These are phyloP conservation scores for Agrenia bidenticulata DNA, from an alignment of 2,888 invertebrate genomes.

Conservation along the genomic window DNA sequence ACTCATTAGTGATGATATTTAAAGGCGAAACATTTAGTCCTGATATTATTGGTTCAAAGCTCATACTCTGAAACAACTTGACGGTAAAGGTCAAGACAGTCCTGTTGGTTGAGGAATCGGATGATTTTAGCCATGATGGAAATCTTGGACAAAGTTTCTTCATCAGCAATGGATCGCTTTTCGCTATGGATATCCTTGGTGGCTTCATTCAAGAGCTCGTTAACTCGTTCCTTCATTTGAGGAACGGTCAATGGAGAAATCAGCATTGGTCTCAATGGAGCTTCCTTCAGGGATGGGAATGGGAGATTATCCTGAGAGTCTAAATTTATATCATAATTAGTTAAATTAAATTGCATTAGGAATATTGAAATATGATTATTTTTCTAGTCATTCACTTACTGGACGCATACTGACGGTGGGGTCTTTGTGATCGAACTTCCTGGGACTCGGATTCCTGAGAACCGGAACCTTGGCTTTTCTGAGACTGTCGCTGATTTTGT, in stretches of 20 bases:
- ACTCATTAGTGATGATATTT: neutral
- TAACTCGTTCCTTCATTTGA: conserved; percentile 33
- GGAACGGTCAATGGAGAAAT: conserved; percentile 34
- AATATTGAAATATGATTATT: no score
- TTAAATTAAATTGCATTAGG: no score
- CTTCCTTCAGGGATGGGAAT: conserved; percentile 33
- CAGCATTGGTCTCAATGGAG: conserved; percentile 42
- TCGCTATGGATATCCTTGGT: conserved; percentile 33
- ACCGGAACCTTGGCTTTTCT: conserved; percentile 17
- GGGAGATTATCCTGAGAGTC: conserved; percentile 22
- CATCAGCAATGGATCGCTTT: conserved; percentile 39
- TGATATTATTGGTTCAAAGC: no score
- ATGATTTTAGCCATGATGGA: conserved; percentile 48
- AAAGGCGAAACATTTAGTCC: no score
- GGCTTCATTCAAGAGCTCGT: conserved; percentile 38
- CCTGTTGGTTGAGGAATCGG: conserved; percentile 47
- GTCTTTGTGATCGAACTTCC: neutral
- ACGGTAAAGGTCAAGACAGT: conserved; percentile 50
- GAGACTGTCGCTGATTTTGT: conserved; percentile 19
- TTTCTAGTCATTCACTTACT: no score
- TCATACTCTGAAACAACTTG: conserved; percentile 34
- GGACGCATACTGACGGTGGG: no score
- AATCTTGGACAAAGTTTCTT: conserved; percentile 44
- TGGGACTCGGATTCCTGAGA: neutral
- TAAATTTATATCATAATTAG: no score